A percentile compares a stretch with the other conserved stretches of the same genome.
Evolutionary conservation across 92 coral and sea anemone genomes (phyloP).

Genomic region (Ricordea florida): DNA sequence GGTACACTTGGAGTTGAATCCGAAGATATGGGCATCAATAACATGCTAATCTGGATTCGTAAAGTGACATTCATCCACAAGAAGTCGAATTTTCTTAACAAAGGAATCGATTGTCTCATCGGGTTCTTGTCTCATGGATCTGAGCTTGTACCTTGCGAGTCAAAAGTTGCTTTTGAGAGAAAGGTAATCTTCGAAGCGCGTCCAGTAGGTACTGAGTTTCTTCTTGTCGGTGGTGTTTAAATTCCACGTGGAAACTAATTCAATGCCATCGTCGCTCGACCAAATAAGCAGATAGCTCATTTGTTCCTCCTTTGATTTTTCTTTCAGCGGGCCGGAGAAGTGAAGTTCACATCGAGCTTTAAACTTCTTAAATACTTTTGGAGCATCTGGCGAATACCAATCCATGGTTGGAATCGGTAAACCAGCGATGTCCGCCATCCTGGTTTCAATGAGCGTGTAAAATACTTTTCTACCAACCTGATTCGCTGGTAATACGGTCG

Average conservation of each 20-base stretch:
- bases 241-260: conserved; percentile 64
- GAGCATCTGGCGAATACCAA: conserved; percentile 57
- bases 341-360: conserved; percentile 54
- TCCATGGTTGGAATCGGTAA: conserved; percentile 64
- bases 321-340: conserved; percentile 56
- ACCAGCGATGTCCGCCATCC: conserved; percentile 60
- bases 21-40: conserved; percentile 58
- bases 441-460: too few relatives aligned
- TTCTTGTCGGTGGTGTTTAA: conserved; percentile 36
- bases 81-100: conserved; percentile 7
- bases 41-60: conserved; percentile 5
- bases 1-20: conserved; percentile 43
- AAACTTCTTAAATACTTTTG: conserved; percentile 60
- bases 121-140: too few relatives aligned
- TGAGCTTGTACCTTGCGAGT: too few relatives aligned
- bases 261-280: conserved; percentile 66
- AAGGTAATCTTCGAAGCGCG: conserved; percentile 41
- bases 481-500: too few relatives aligned
- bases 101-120: too few relatives aligned
- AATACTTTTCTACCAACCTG: too few relatives aligned
- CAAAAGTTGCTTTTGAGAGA: conserved; percentile 58
- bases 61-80: conserved; percentile 7
- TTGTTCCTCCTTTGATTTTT: conserved; percentile 29
- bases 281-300: conserved; percentile 37
- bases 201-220: conserved; percentile 53